Evolutionary conservation across 1,140 invertebrate genomes (phyloP), one percentile per base, ranked within the genome.

Genomic region (Drosophila dunni): DNA sequence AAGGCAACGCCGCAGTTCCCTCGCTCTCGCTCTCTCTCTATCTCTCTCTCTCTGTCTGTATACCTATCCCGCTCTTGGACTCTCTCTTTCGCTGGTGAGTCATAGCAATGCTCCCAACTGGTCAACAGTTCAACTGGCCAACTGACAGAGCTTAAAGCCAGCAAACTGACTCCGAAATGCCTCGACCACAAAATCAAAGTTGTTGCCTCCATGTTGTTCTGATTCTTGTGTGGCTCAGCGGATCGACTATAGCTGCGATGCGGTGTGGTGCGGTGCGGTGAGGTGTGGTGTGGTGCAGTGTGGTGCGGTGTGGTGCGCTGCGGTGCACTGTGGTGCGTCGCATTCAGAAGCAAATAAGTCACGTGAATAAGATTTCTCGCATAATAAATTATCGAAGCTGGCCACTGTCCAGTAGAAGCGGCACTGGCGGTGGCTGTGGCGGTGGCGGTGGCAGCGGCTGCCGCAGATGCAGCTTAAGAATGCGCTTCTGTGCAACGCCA

Each of bases 311-410:
- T 7, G 24, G 17, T 56, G 65, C 57, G 24, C 36, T 33, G 48
- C 8, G 17, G 1, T 33, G 20, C 9, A 8, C 6, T 20, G 17
- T 7, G 45, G 33, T 45, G 64, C 66, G 6, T 7, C 74, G 83
- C 84, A 81, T 90, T 90, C 83, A 90, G 81, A 91, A 88, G 82
- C 90, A 90, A 91, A 91, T 91, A 91, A 91, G 90, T 91, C 90
- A 91, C 90, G 78, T 91, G 85, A 81, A 90, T 83, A 85, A 81
- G 90, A 91, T 91, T 91, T 91, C 90, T 90, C 90, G 90, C 82
- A 91, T 91, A 90, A 91, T 91, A 91, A 91, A 91, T 91, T 91
- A 91, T 88, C 80, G 75, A 77, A 36, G 67, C 63, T 60, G 66
- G 53, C 51, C 75, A 74, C 57, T 50, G 75, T 44, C 46, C 62